Evolutionary conservation across 2,797 vertebrate species (phyloP).

Genomic region (Urophycis tenuis): DNA sequence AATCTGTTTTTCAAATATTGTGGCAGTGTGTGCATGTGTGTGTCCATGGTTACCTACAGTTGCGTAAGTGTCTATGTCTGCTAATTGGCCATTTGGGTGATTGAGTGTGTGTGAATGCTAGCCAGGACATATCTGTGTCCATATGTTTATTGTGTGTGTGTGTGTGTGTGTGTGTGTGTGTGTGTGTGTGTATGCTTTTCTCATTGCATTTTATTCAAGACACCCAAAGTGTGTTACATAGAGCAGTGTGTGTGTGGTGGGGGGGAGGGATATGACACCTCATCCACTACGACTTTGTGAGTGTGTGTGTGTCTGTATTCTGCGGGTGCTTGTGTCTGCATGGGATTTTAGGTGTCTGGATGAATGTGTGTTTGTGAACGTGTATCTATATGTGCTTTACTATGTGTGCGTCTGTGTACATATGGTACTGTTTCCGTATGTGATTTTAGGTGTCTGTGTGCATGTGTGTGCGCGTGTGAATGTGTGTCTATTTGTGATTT

Average conservation of each 20-base stretch:
- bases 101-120: not conserved
- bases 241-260: not conserved
- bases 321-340: not conserved
- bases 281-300: too few relatives aligned
- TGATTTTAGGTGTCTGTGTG: not conserved
- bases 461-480: not conserved
- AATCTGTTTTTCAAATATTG: not conserved
- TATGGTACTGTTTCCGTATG: not conserved
- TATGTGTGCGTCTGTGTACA: slow-evolving; percentile 7
- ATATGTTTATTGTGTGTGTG: not conserved
- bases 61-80: not conserved
- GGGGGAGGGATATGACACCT: too few relatives aligned
- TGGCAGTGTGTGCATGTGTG: not conserved
- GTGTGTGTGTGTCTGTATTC: slow-evolving; percentile 11
- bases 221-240: not conserved
- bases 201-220: not conserved
- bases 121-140: not conserved
- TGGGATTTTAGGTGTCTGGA: not conserved
- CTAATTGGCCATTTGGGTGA: not conserved
- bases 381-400: not conserved
- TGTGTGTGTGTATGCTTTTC: not conserved
- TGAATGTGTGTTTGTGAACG: not conserved
- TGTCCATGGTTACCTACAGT: not conserved
- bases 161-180: not conserved
- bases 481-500: not conserved